These are phyloP conservation scores for Troides aeacus DNA, from an alignment of 2,888 invertebrate genomes.

Conservation along the genomic window DNA sequence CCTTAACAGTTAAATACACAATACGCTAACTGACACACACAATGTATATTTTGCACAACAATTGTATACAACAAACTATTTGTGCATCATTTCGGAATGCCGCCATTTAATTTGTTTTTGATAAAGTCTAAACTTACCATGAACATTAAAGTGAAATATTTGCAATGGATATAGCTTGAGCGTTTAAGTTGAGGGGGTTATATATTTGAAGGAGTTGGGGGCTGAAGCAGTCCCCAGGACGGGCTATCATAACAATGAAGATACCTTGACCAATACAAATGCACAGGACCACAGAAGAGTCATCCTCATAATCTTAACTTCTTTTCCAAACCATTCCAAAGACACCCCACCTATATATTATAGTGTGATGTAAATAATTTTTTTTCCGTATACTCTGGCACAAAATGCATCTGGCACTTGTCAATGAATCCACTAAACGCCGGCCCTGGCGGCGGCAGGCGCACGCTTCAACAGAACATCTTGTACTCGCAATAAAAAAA, in stretches of 20 bases:
- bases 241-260: too few species aligned
- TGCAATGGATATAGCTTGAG: neutral
- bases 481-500: slow-evolving; percentile 25
- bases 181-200: neutral
- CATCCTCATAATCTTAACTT: too few species aligned
- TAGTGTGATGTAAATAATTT: neutral
- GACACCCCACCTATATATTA: too few species aligned
- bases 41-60: neutral
- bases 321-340: too few species aligned
- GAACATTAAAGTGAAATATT: neutral
- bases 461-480: neutral
- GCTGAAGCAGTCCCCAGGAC: too few species aligned
- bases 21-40: neutral
- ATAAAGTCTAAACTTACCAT: neutral
- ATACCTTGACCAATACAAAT: too few species aligned
- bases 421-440: slow-evolving; percentile 29
- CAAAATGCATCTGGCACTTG: slow-evolving; percentile 4
- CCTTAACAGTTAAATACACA: neutral
- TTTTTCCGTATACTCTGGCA: neutral
- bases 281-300: too few species aligned
- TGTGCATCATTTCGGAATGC: neutral
- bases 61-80: neutral
- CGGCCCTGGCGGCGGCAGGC: slow-evolving; percentile 2
- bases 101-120: neutral
- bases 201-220: too few species aligned